Evolutionary conservation across 2,888 invertebrate genomes (phyloP).

Genomic region (Mellilla xanthometata): DNA sequence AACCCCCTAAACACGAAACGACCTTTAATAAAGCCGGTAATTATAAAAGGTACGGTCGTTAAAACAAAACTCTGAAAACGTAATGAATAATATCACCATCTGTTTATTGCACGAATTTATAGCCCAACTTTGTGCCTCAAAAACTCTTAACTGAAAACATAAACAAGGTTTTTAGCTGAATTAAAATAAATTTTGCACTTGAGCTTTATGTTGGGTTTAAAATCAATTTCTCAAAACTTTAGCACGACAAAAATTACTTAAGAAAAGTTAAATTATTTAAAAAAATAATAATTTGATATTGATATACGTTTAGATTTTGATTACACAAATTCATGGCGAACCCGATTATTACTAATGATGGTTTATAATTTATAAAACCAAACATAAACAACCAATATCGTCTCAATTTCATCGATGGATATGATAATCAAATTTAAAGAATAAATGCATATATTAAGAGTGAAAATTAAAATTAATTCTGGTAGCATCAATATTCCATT

Average conservation of each 20-base stretch:
- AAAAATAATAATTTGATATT: no score
- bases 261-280: no score
- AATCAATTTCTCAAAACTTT: conserved; percentile 8
- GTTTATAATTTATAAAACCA: no score
- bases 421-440: conserved; percentile 16
- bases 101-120: conserved; percentile 74
- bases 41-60: conserved; percentile 63
- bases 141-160: conserved; percentile 71
- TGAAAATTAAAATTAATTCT: conserved; percentile 62
- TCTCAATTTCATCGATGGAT: conserved; percentile 17
- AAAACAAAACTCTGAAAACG: conserved; percentile 69
- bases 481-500: conserved; percentile 70
- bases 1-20: conserved; percentile 37
- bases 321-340: no score
- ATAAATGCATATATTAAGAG: conserved; percentile 34
- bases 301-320: no score
- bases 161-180: conserved; percentile 66
- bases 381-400: no score
- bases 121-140: conserved; percentile 63
- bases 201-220: conserved; percentile 7
- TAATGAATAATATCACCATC: conserved; percentile 75
- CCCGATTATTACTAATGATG: no score
- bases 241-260: no score
- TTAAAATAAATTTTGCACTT: conserved; percentile 49
- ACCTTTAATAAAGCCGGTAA: conserved; percentile 58